phyloP scores from a whole-genome alignment of 2,888 invertebrate species.

The Sisyra terminalis region DNA sequence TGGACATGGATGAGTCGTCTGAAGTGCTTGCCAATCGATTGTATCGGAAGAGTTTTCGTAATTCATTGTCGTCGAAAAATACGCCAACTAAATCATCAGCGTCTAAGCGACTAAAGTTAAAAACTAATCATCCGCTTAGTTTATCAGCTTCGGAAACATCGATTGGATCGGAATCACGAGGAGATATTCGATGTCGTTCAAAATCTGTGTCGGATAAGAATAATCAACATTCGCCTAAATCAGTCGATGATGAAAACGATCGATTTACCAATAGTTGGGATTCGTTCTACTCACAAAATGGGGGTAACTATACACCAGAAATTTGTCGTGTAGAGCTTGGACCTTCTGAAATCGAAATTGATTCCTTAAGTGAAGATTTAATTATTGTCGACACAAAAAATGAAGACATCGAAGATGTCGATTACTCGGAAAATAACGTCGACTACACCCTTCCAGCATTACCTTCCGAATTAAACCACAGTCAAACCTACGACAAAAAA shows the following conservation, averaged over 20 bases:
- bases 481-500: slow-evolving; percentile 13
- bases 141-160: slow-evolving; percentile 36
- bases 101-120: slow-evolving; percentile 27
- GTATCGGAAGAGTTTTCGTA: slow-evolving; percentile 49
- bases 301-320: slow-evolving; percentile 10
- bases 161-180: slow-evolving; percentile 22
- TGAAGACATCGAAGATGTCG: slow-evolving; percentile 10
- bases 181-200: slow-evolving; percentile 24
- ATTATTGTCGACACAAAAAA: slow-evolving; percentile 4
- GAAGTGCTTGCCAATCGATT: slow-evolving; percentile 54
- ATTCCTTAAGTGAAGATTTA: slow-evolving; percentile 5
- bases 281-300: slow-evolving; percentile 14
- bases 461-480: slow-evolving; percentile 20
- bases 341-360: slow-evolving; percentile 8
- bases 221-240: slow-evolving; percentile 7
- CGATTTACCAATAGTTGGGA: not conserved
- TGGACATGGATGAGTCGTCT: slow-evolving; percentile 59
- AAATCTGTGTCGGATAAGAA: slow-evolving; percentile 23
- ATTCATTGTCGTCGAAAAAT: slow-evolving; percentile 27
- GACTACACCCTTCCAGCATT: slow-evolving; percentile 23
- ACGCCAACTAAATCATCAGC: slow-evolving; percentile 23
- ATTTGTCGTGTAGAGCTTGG: slow-evolving; percentile 19
- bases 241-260: slow-evolving; percentile 9
- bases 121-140: slow-evolving; percentile 22
- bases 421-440: slow-evolving; percentile 16